Percentiles rank a stretch among this genome's conserved stretches.
Evolutionary conservation across 1,140 invertebrate species (phyloP).

Genomic region (Drosophila sechellia): DNA sequence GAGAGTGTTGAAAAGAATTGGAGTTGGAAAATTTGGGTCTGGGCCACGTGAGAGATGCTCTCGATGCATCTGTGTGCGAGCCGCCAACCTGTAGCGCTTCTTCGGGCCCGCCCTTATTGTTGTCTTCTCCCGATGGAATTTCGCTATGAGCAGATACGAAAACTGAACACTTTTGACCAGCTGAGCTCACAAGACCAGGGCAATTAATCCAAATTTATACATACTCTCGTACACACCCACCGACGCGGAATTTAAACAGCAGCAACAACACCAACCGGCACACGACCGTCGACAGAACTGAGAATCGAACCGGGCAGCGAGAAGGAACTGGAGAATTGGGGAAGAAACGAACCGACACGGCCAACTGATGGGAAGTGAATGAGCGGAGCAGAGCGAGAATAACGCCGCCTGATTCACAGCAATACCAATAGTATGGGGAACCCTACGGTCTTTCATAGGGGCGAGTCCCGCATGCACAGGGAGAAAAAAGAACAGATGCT

Average conservation of each 20-base stretch:
- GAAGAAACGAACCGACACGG: constrained; percentile 52
- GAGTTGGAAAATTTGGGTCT: constrained; percentile 5
- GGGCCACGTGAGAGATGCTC: constrained; percentile 29
- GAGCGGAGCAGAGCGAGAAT: constrained; percentile 43
- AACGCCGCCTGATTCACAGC: constrained; percentile 61
- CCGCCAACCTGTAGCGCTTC: constrained; percentile 69
- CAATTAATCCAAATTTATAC: constrained; percentile 40
- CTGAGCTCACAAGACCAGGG: constrained; percentile 28
- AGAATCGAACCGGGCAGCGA: constrained; percentile 3
- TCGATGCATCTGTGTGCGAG: constrained; percentile 1
- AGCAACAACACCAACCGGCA: constrained; percentile 31
- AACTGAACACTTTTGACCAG: constrained; percentile 5
- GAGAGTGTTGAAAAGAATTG: constrained; percentile 15
- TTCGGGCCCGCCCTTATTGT: constrained; percentile 13
- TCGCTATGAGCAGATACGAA: not conserved
- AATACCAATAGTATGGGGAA: constrained; percentile 35
- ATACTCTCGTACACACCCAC: constrained; percentile 36
- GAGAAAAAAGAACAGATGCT: not conserved
- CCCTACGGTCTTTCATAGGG: constrained; percentile 48
- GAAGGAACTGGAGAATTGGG: constrained; percentile 9
- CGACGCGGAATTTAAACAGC: constrained; percentile 39
- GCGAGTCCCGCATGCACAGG: constrained; percentile 24
- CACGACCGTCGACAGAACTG: constrained; percentile 37
- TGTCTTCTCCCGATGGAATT: constrained; percentile 9
- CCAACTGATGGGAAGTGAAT: constrained; percentile 65